A percentile compares a stretch with the other conserved stretches of the same genome.
phyloP scores from a whole-genome alignment of 1,140 invertebrate genomes.

The Sitophilus oryzae region DNA sequence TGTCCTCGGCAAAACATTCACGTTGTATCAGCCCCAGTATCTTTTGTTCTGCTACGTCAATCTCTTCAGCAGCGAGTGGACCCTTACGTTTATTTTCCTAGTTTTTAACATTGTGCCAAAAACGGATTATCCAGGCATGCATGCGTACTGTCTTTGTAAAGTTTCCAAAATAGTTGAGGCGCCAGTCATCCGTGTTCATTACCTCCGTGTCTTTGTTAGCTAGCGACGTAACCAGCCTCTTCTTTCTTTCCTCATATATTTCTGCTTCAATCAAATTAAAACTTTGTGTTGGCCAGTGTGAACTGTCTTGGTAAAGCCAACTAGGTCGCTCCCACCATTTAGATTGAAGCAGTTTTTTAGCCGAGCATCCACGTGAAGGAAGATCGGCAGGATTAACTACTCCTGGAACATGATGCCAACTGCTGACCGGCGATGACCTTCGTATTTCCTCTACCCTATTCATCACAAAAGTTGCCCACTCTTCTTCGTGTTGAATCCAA shows the following conservation, averaged over 20 bases:
- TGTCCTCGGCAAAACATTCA: background rate
- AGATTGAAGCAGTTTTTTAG: slow-evolving; percentile 36
- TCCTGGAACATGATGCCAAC: slow-evolving; percentile 42
- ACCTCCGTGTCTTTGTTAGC: background rate
- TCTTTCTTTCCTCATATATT: slow-evolving; percentile 22
- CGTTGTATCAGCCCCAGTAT: slow-evolving; percentile 14
- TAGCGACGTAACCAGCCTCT: slow-evolving; percentile 2
- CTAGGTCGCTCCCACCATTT: slow-evolving; percentile 43
- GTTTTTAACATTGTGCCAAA: slow-evolving; percentile 27
- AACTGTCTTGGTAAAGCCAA: slow-evolving; percentile 9
- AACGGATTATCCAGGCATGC: slow-evolving; percentile 31
- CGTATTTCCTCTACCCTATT: slow-evolving; percentile 43
- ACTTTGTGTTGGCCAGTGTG: background rate
- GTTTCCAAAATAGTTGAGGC: slow-evolving; percentile 25
- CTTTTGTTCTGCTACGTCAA: slow-evolving; percentile 23
- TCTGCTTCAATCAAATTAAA: slow-evolving; percentile 15
- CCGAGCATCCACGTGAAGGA: slow-evolving; percentile 40
- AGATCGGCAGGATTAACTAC: slow-evolving; percentile 44
- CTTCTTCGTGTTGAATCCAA: slow-evolving; percentile 37
- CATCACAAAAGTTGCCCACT: slow-evolving; percentile 42
- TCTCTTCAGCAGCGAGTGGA: slow-evolving; percentile 24
- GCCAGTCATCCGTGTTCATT: background rate
- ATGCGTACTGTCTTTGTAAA: slow-evolving; percentile 34
- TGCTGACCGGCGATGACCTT: slow-evolving; percentile 12
- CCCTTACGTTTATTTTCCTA: no score